Conservation (phyloP, 2,888 invertebrate species). For the Watsonalla binaria region DNA sequence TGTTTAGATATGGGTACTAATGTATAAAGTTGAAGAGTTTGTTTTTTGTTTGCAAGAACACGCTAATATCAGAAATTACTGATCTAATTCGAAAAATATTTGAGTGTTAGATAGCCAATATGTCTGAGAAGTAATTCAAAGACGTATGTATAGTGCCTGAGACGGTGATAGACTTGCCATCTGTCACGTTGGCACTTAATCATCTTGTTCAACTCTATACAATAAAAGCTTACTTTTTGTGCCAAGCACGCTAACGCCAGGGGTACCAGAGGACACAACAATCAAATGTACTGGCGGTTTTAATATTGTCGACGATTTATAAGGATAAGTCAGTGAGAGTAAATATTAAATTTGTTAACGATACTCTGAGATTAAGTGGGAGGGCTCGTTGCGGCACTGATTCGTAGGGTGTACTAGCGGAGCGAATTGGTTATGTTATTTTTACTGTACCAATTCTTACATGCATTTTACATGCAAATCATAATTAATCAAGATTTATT, state of each 20-base stretch:
- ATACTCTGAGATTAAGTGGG: slow-evolving; percentile 73
- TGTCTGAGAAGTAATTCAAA: neutral
- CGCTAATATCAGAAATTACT: no score
- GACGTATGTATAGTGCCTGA: no score
- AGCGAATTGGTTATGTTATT: slow-evolving; percentile 16
- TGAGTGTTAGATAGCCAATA: no score
- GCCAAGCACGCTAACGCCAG: slow-evolving; percentile 33
- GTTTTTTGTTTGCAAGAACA: neutral
- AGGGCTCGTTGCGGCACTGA: slow-evolving; percentile 32
- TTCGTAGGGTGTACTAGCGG: slow-evolving; percentile 12
- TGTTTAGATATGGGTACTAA: no score
- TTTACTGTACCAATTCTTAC: slow-evolving; percentile 1
- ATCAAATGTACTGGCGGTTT: slow-evolving; percentile 75
- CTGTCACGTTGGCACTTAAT: no score
- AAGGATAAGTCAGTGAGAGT: slow-evolving; percentile 74
- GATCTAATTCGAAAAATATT: no score
- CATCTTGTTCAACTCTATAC: no score
- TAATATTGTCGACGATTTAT: slow-evolving; percentile 78
- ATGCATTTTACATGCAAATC: no score
- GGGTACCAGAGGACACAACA: slow-evolving; percentile 57
- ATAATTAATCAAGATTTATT: no score
- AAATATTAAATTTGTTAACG: slow-evolving; percentile 78
- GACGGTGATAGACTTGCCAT: no score
- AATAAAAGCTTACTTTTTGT: slow-evolving; percentile 23
- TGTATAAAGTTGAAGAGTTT: neutral